phyloP scores from a whole-genome alignment of 2,113 vertebrate species.

The Grammomys dolichurus region DNA sequence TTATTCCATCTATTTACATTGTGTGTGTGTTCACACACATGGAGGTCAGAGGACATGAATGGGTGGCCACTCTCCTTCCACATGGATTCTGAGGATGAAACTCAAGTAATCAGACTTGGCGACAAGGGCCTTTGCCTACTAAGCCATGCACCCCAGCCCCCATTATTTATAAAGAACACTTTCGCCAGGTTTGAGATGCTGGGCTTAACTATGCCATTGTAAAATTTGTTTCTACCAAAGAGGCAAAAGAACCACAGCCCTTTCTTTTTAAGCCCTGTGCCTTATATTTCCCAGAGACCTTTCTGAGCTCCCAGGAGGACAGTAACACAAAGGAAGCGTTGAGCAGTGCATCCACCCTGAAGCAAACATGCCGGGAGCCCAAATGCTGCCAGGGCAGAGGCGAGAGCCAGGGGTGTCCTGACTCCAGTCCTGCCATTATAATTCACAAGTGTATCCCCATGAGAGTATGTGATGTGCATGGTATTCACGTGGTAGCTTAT shows the following conservation, averaged over 20 bases:
- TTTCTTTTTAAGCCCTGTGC: background rate
- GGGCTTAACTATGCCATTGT: background rate
- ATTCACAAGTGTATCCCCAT: background rate
- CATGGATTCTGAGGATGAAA: background rate
- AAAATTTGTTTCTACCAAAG: slow-evolving; percentile 9
- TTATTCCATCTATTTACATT: background rate
- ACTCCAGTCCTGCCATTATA: background rate
- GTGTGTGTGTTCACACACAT: background rate
- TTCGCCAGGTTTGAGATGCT: background rate
- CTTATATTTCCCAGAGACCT: background rate
- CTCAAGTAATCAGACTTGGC: too few relatives aligned
- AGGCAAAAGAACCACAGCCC: background rate
- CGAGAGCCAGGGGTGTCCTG: accelerated
- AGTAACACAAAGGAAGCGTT: background rate
- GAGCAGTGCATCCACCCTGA: background rate
- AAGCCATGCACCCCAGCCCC: too few relatives aligned
- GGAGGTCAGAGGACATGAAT: background rate
- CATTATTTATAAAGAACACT: background rate
- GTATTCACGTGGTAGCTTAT: background rate
- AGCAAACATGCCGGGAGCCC: too few relatives aligned
- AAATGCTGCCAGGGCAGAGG: accelerated
- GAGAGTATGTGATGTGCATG: background rate
- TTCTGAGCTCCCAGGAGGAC: slow-evolving; percentile 35
- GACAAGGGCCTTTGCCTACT: background rate
- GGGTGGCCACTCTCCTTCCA: background rate